Percentiles rank a stretch among this genome's conserved stretches.
Evolutionary conservation across 2,113 vertebrate species (phyloP).

Genomic region (Takifugu flavidus): DNA sequence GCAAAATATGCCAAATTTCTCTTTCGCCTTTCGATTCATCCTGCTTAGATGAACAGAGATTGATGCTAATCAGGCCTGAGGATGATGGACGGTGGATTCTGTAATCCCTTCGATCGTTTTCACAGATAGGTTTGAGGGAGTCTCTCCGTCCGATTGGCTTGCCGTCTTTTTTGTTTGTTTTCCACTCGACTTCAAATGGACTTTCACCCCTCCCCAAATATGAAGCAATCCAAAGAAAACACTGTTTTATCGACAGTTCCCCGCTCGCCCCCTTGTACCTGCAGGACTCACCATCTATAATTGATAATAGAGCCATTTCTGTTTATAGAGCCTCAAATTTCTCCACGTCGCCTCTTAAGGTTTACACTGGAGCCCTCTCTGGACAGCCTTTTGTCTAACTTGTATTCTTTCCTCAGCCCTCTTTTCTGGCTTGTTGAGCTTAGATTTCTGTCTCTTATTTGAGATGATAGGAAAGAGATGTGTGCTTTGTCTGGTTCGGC

Average conservation of each 20-base stretch:
- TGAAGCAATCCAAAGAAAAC: no score
- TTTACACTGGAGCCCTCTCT: not conserved
- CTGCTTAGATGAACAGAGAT: no score
- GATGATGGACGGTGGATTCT: not conserved
- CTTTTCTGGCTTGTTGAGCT: not conserved
- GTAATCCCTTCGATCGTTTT: not conserved
- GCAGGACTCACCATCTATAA: slow-evolving; percentile 44
- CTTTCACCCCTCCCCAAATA: no score
- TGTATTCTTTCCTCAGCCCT: slow-evolving; percentile 10
- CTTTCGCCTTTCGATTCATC: no score
- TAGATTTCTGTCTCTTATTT: no score
- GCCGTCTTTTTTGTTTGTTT: no score
- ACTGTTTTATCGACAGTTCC: slow-evolving; percentile 13
- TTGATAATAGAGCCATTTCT: slow-evolving; percentile 45
- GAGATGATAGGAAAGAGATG: slow-evolving; percentile 9
- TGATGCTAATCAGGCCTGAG: no score
- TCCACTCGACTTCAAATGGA: no score
- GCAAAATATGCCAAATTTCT: not conserved
- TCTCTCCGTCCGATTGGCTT: no score
- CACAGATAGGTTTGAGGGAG: no score
- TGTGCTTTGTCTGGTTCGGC: not conserved
- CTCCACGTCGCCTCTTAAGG: slow-evolving; percentile 27
- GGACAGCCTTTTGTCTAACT: not conserved
- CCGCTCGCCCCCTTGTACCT: slow-evolving; percentile 1
- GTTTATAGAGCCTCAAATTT: slow-evolving; percentile 37